phyloP scores from a whole-genome alignment of 2,888 invertebrate species.

The Belgica antarctica region DNA sequence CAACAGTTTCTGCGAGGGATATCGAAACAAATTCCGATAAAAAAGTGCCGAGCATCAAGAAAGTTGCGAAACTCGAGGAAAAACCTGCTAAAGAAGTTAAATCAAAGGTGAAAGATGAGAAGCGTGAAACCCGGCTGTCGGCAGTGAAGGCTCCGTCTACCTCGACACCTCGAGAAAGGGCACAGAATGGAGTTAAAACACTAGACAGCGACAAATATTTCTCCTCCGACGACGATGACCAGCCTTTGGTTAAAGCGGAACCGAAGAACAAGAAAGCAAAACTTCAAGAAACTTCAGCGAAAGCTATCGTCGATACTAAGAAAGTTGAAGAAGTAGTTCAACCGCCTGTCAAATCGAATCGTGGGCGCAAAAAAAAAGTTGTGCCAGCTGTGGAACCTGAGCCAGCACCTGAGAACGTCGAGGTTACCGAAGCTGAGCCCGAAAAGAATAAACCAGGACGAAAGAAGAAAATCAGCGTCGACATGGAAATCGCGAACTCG shows the following conservation, averaged over 20 bases:
- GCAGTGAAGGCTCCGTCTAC: conserved; percentile 40
- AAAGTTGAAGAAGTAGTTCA: not conserved
- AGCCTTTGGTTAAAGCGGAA: conserved; percentile 54
- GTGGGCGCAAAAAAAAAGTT: conserved; percentile 24
- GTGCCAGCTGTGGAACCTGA: not conserved
- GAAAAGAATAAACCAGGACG: conserved; percentile 48
- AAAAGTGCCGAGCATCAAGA: not conserved
- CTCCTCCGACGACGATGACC: conserved; percentile 57
- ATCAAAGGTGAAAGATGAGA: conserved; percentile 46
- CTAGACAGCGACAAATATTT: conserved; percentile 48
- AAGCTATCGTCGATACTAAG: not conserved
- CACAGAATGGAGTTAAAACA: conserved; percentile 11
- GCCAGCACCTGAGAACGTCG: conserved; percentile 50
- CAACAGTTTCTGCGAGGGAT: not conserved
- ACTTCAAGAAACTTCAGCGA: not conserved
- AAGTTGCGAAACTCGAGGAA: not conserved
- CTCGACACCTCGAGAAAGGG: not conserved
- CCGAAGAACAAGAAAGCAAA: conserved; percentile 42
- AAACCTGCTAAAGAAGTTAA: conserved; percentile 47
- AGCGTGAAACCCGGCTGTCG: conserved; percentile 45
- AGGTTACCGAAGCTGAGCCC: conserved; percentile 47
- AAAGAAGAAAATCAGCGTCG: conserved; percentile 52
- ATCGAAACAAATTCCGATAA: not conserved
- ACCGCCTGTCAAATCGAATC: conserved; percentile 23
- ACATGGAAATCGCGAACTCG: conserved; percentile 45